These are phyloP conservation scores for Clarias platycephalus DNA, from an alignment of 2,797 vertebrate species.

Conservation along the genomic window DNA sequence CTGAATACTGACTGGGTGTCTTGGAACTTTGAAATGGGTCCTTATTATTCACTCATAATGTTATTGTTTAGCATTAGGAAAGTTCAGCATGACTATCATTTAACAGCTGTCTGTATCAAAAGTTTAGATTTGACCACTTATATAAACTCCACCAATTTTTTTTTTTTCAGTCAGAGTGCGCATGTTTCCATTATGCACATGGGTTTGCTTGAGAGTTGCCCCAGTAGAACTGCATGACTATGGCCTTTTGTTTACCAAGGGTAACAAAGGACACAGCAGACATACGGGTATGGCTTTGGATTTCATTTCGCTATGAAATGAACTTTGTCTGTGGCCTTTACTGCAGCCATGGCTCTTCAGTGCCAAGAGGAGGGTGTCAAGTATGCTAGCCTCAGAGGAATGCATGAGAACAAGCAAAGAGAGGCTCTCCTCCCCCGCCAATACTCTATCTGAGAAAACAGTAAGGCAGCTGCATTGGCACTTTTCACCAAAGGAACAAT, in stretches of 20 bases:
- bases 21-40: not conserved
- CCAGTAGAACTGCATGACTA: constrained; percentile 40
- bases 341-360: constrained; percentile 34
- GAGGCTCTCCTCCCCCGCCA: constrained; percentile 26
- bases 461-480: constrained; percentile 37
- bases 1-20: not conserved
- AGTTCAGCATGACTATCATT: not conserved
- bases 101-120: not conserved
- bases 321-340: constrained; percentile 48
- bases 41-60: not conserved
- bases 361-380: constrained; percentile 51
- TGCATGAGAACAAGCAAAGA: constrained; percentile 63
- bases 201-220: not conserved
- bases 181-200: not conserved
- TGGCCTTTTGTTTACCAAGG: constrained; percentile 65
- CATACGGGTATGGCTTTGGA: constrained; percentile 70
- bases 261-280: constrained; percentile 58
- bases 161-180: not conserved
- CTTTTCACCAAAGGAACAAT: constrained; percentile 16
- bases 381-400: constrained; percentile 65
- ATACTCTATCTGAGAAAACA: constrained; percentile 21
- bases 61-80: constrained; percentile 1
- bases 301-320: constrained; percentile 63
- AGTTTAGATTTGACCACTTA: not conserved
- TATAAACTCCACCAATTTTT: not conserved